Evolutionary conservation across 2,888 invertebrate genomes (phyloP).

Genomic region (Drosophila gaucha): DNA sequence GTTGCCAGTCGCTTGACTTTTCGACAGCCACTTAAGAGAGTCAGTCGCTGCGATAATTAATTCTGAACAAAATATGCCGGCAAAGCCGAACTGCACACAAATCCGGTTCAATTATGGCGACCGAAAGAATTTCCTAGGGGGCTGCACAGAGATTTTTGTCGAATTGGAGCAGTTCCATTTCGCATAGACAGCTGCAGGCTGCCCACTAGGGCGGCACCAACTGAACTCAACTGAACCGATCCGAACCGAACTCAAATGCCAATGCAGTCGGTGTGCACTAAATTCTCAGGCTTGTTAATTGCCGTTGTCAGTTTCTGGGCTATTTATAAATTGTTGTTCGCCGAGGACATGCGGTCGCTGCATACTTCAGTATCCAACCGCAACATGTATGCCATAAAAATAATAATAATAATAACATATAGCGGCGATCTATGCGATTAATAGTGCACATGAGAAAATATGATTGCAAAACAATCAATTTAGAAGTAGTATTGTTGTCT

Average conservation of each 20-base stretch:
- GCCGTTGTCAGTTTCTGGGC: conserved; percentile 70
- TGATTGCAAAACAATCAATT: not conserved
- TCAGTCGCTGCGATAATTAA: conserved; percentile 70
- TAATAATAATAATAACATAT: conserved; percentile 22
- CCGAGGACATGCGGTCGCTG: conserved; percentile 13
- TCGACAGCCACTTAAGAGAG: conserved; percentile 74
- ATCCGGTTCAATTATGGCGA: conserved; percentile 71
- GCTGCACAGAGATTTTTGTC: conserved; percentile 47
- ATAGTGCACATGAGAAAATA: conserved; percentile 1
- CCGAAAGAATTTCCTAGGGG: conserved; percentile 58
- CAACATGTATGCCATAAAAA: conserved; percentile 30
- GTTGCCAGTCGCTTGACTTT: conserved; percentile 40
- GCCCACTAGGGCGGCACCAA: conserved; percentile 26
- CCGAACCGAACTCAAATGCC: conserved; percentile 39
- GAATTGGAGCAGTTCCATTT: conserved; percentile 76
- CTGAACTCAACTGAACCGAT: conserved; percentile 21
- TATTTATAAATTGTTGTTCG: conserved; percentile 62
- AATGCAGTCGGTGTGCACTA: conserved; percentile 45
- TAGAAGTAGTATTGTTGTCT: no score
- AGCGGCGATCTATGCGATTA: not conserved
- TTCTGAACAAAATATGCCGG: conserved; percentile 59
- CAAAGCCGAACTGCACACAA: conserved; percentile 35
- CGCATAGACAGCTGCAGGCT: conserved; percentile 57
- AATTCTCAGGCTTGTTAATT: conserved; percentile 76
- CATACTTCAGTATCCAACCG: conserved; percentile 21